Percentiles rank a stretch among this genome's conserved stretches.
Evolutionary conservation across 2,113 vertebrate genomes (phyloP).

Genomic region (Pluvialis apricaria): DNA sequence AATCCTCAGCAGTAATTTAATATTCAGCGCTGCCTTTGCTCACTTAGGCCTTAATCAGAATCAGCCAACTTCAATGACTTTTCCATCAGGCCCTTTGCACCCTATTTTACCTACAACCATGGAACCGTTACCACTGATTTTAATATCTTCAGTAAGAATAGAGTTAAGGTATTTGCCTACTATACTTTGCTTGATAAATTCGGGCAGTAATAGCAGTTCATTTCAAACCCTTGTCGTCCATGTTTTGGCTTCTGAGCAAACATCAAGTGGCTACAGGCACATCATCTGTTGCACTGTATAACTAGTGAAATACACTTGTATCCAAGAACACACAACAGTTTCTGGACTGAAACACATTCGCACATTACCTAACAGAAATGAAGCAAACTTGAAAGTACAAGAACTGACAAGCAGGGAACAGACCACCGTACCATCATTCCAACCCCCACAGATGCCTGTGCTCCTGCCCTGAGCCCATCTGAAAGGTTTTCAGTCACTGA

Average conservation of each 20-base stretch:
- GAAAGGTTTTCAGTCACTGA: conserved; percentile 96
- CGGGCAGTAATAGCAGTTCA: not conserved
- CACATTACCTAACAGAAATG: not conserved
- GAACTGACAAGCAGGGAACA: not conserved
- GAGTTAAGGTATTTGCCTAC: not conserved
- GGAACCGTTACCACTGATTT: not conserved
- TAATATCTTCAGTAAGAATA: not conserved
- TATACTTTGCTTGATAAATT: not conserved
- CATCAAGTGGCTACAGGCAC: not conserved
- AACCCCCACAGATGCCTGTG: conserved; percentile 87
- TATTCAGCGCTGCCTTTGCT: not conserved
- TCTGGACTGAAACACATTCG: not conserved
- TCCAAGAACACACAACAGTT: not conserved
- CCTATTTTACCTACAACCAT: not conserved
- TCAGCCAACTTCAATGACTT: not conserved
- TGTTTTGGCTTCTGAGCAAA: not conserved
- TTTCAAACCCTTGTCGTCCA: not conserved
- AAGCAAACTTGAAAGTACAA: not conserved
- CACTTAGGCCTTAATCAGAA: not conserved
- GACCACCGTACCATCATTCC: conserved; percentile 91
- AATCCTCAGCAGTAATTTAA: not conserved
- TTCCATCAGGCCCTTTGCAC: not conserved
- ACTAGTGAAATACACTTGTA: not conserved
- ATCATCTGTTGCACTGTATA: not conserved
- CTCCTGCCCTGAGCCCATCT: conserved; percentile 89